Percentiles rank a stretch among this genome's conserved stretches.
Conservation (phyloP, 2,113 vertebrate species). For the Dipodomys stephensi region DNA sequence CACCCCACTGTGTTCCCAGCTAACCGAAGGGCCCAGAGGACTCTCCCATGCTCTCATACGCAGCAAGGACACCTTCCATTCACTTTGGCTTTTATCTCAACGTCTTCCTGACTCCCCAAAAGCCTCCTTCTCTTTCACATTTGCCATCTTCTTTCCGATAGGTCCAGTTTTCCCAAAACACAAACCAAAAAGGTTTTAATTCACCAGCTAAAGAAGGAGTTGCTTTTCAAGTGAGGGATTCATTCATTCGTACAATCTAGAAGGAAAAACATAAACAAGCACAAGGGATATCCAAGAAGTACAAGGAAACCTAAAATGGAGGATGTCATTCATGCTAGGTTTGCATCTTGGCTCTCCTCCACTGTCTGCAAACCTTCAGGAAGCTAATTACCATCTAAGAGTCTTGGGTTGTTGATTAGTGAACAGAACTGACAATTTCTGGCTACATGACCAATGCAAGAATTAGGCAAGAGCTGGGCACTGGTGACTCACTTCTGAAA, state of each 20-base stretch:
- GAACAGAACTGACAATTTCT: not conserved
- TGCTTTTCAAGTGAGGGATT: too few relatives aligned
- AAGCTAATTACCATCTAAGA: not conserved
- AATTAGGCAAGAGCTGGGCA: not conserved
- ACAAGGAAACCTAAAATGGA: not conserved
- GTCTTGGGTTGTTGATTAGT: not conserved
- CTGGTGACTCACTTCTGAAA: too few relatives aligned
- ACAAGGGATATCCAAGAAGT: not conserved
- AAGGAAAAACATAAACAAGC: not conserved
- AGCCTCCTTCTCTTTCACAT: not conserved
- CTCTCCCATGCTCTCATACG: accelerated
- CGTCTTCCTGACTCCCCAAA: not conserved
- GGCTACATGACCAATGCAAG: not conserved
- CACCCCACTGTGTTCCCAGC: not conserved
- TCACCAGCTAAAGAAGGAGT: not conserved
- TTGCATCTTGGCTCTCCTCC: not conserved
- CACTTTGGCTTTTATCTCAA: not conserved
- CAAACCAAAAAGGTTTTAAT: not conserved
- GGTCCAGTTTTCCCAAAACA: conserved; percentile 24
- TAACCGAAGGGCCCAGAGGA: not conserved
- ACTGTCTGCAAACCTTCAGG: not conserved
- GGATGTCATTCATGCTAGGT: not conserved
- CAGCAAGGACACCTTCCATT: not conserved
- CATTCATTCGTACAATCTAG: not conserved
- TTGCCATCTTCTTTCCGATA: not conserved